These are phyloP conservation scores for Neoniphon sammara DNA, from an alignment of 2,797 vertebrate genomes.

Conservation along the genomic window DNA sequence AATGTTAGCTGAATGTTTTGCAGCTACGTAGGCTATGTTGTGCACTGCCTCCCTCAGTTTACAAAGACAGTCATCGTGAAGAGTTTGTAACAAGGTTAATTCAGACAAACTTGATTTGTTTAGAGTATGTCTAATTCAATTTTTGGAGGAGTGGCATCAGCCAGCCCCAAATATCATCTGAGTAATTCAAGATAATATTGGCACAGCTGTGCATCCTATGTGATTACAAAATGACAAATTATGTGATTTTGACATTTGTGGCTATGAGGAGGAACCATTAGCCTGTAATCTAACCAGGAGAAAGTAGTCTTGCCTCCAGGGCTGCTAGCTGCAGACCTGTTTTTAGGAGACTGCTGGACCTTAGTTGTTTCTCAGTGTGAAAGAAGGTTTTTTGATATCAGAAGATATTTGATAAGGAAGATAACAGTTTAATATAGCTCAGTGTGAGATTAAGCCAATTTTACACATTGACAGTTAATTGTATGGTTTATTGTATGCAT, in stretches of 20 bases:
- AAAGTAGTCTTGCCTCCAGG: neutral
- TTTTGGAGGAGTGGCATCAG: constrained; percentile 16
- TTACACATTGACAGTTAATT: too few relatives aligned
- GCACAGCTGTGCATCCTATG: constrained; percentile 27
- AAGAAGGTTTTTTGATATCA: neutral
- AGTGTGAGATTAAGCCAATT: too few relatives aligned
- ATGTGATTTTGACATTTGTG: constrained; percentile 39
- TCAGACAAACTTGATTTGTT: constrained; percentile 52
- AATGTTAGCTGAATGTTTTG: constrained; percentile 15
- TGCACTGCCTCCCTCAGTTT: constrained; percentile 17
- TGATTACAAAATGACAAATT: constrained; percentile 50
- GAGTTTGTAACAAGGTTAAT: constrained; percentile 58
- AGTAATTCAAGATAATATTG: constrained; percentile 37
- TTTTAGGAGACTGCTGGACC: neutral
- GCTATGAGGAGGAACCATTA: constrained; percentile 19
- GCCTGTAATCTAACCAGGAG: constrained; percentile 14
- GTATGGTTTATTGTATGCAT: too few relatives aligned
- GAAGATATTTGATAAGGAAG: too few relatives aligned
- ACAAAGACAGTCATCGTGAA: constrained; percentile 27
- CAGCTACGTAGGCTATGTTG: constrained; percentile 2
- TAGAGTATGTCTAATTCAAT: constrained; percentile 60
- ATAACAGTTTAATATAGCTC: constrained; percentile 1
- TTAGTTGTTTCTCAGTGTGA: constrained; percentile 9
- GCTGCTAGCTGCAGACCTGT: constrained; percentile 1
- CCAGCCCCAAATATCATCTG: neutral